These are phyloP conservation scores for Rhineura floridana DNA, from an alignment of 2,113 vertebrate species.

Conservation along the genomic window DNA sequence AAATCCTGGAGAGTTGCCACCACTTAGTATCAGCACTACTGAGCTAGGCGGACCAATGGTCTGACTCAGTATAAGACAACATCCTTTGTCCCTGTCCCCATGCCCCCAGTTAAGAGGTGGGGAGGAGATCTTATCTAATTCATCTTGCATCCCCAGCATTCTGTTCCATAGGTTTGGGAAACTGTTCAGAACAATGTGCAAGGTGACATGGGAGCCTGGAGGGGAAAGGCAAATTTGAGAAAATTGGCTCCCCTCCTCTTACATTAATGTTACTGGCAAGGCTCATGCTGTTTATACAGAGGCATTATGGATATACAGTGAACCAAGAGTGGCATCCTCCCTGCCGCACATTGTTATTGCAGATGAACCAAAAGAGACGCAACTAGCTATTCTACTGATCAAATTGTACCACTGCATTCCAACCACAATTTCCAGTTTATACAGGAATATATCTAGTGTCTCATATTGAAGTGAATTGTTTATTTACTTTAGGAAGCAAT, in stretches of 20 bases:
- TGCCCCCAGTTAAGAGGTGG: background rate
- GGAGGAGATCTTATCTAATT: background rate
- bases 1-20: too few species aligned
- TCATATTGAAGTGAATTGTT: background rate
- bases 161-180: background rate
- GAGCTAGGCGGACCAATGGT: too few species aligned
- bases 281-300: too few species aligned
- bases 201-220: background rate
- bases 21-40: too few species aligned
- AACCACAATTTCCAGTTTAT: background rate
- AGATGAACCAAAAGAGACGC: too few species aligned
- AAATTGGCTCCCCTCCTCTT: background rate
- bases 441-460: background rate
- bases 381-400: background rate
- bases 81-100: too few species aligned
- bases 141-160: background rate
- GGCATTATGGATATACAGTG: too few species aligned
- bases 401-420: background rate
- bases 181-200: background rate
- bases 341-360: too few species aligned
- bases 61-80: too few species aligned
- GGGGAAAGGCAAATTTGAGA: background rate
- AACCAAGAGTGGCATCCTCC: too few species aligned
- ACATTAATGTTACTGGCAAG: background rate
- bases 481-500: background rate